Base-by-base conservation (phyloP, 2,797 vertebrate genomes). In the Discoglossus pictus region DNA sequence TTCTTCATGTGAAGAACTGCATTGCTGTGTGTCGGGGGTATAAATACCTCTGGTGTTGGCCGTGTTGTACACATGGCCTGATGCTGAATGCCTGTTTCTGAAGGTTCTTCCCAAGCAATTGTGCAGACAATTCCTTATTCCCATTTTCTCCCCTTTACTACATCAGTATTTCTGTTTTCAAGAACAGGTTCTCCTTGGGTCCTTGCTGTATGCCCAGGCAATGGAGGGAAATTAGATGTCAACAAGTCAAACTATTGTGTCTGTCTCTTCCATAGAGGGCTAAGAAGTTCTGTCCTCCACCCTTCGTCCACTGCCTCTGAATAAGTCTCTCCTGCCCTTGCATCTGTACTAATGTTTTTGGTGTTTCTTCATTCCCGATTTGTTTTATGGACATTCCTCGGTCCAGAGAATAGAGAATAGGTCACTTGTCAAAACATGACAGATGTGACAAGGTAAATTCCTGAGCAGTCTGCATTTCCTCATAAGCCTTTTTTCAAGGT, bases 181-280 rank as follows among this genome's bases (percentile, higher is more conserved):
- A 98, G 84, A 69, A 95, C 82, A 0, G 93, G 89, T 79, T 98
- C 96, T n/a, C 92, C 88, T 8, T 89, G 89, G 2, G 84, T 87
- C 74, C 93, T 97, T 72, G 91, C 92, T 74, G 93, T 88, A 61
- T 93, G 96, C 74, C 97, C 97, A 53, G 97, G 97, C 74, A 99
- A 88, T 35, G 97, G 96, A 21, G 97, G 97, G 82, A 99, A 98
- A 82, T 96, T 98, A 43, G 93, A 93, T 68, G 95, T 91, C 69
- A 96, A 83, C 82, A 99, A 87, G 80, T 99, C 96, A 85, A 98
- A 98, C 82, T 99, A 98, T 81, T 96, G 95, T 74, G 91, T 91
- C 16, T 90, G 91, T 97, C 70, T 92, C 86, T 86, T 98, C 95
- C 64, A 86, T 68, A 52, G 92, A 82, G 15, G 88, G 67, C n/a